Evolutionary conservation across 1,140 invertebrate genomes (phyloP), one percentile per base, ranked within the genome.

Genomic region (Panagrolaimus sp.): DNA sequence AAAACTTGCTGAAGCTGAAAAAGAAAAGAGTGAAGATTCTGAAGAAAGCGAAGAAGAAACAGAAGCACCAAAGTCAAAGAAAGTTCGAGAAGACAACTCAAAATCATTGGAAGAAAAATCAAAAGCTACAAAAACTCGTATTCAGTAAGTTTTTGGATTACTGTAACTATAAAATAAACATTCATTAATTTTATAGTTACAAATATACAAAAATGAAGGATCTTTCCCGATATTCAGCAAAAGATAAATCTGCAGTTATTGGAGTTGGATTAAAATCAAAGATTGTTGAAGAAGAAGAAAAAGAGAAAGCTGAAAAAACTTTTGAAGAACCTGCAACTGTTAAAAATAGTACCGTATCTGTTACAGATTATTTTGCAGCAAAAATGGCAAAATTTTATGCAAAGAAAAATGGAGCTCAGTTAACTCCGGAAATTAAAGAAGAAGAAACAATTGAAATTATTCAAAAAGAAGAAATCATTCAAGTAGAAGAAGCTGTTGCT

Each of bases 181-280:
- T 12, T 26, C 2, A 58, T 4, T 0, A n/a, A 58, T 12, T 58
- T 58, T 58, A n/a, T 28, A 58, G 52, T 28, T 58, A 58, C 52
- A 58, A 58, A 58, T 58, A 58, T 28, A 58, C 52, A 12, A 58
- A 58, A 58, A 58, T 58, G 52, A 58, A 58, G 52, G 52, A 58
- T 28, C 52, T 58, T 21, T 21, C 52, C 15, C 52, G 52, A 1
- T 58, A 58, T 21, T 58, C 52, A 8, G 52, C 15, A 8, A 58
- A 58, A 26, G 52, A 58, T 28, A 58, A 58, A 58, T 21, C 52
- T 26, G 52, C 52, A 5, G 52, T 58, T n/a, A 58, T 58, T 12
- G 52, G 52, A 26, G 52, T 58, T 58, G 52, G 52, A 21, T 58
- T 58, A 28, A 58, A 58, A 14, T 58, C 52, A 14, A 28, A 12